Evolutionary conservation across 2,113 vertebrate genomes (phyloP), one percentile per base, ranked within the genome.

Genomic region (Physeter macrocephalus): DNA sequence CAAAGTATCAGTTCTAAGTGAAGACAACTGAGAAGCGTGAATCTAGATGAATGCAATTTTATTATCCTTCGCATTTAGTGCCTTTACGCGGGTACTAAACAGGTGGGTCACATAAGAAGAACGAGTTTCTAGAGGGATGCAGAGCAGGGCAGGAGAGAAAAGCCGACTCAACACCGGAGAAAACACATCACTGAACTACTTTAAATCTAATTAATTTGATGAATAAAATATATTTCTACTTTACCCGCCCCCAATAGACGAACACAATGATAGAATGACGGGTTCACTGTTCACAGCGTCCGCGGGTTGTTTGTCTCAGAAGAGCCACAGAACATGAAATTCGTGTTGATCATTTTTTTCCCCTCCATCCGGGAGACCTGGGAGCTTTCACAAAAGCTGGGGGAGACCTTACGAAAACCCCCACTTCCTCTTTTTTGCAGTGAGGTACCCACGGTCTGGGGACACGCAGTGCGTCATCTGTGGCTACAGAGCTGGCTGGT

Each of bases 221-320:
- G 25, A 10, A 8, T 80, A 49, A 96, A 87, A 91, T 57, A 66
- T 1, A 49, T 54, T 52, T 41, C 39, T 75, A 23, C 90, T 82
- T 69, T 80, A 34, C 23, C 17, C 9, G 17, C 1, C 7, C 17
- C 29, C 0, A 67, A 78, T 77, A 71, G 94, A 78, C 15, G 27
- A 62, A 29, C 2, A 25, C 5, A 85, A 31, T n/a, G 36, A 59
- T 4, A 59, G 82, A 89, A 95, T 96, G 86, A 67, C 83, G 88
- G 92, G 83, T 85, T 52, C 74, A 72, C 64, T 85, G 91, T 94
- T 87, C 46, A 86, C 12, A 57, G 59, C 52, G 54, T 49, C 83
- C 86, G 94, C 88, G 29, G 94, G 96, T 97, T n/a, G 57, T 96
- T 97, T n/a, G 57, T 96, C 97, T 97, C 91, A 34, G 87, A 89